phyloP scores from a whole-genome alignment of 1,140 invertebrate genomes.

The Drosophila paulistorum region DNA sequence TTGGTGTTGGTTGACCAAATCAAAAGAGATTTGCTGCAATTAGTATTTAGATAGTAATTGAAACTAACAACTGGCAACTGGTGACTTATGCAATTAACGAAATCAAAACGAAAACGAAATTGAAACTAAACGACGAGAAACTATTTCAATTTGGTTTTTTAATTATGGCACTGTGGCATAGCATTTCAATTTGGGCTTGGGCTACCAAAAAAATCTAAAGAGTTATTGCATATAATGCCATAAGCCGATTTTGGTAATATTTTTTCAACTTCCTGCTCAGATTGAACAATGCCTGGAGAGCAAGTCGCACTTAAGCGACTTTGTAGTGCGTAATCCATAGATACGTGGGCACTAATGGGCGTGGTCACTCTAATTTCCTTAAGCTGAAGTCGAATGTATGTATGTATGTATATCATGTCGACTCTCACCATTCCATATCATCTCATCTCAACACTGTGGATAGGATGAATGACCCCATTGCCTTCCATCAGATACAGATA shows the following conservation, averaged over 20 bases:
- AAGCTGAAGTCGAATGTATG: conserved; percentile 20
- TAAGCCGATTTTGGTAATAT: conserved; percentile 70
- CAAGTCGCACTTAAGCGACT: neutral
- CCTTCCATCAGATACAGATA: conserved; percentile 48
- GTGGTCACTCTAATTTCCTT: neutral
- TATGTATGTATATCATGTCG: neutral
- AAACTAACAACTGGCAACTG: conserved; percentile 49
- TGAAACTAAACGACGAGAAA: conserved; percentile 23
- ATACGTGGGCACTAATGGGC: neutral
- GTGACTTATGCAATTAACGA: conserved; percentile 65
- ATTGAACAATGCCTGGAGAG: conserved; percentile 30
- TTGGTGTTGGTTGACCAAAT: conserved; percentile 31
- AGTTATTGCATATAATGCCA: conserved; percentile 59
- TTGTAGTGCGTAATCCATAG: conserved; percentile 3
- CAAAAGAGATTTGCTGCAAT: conserved; percentile 68
- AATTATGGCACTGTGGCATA: conserved; percentile 48
- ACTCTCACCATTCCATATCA: neutral
- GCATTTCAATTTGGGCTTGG: conserved; percentile 49
- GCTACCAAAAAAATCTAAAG: conserved; percentile 1
- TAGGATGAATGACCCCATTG: conserved; percentile 67
- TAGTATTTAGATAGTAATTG: conserved; percentile 63
- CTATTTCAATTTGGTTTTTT: conserved; percentile 31
- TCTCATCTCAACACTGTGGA: neutral
- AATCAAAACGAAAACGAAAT: conserved; percentile 19
- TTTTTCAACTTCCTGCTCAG: conserved; percentile 68